phyloP scores from a whole-genome alignment of 2,113 vertebrate genomes.

The Trematomus loennbergii region DNA sequence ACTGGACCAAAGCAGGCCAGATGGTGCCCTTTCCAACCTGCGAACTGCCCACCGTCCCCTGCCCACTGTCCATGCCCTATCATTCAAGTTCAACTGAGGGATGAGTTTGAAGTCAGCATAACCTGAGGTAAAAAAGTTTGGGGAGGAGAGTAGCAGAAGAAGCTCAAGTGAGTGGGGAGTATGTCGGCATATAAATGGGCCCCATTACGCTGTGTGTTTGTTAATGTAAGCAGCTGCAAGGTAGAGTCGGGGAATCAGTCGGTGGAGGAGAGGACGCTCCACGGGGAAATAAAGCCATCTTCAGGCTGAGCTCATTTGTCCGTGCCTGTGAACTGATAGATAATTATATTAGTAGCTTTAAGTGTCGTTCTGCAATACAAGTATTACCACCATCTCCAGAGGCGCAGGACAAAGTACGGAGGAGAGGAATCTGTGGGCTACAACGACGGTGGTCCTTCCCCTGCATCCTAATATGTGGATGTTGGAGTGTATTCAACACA shows the following conservation, averaged over 20 bases:
- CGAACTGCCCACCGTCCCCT: slow-evolving; percentile 48
- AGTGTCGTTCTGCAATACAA: slow-evolving; percentile 64
- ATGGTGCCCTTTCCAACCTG: slow-evolving; percentile 76
- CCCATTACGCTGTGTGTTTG: slow-evolving; percentile 57
- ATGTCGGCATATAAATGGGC: slow-evolving; percentile 57
- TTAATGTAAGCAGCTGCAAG: slow-evolving; percentile 65
- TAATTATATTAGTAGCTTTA: slow-evolving; percentile 72
- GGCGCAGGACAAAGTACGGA: slow-evolving; percentile 41
- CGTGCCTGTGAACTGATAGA: slow-evolving; percentile 59
- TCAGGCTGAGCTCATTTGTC: slow-evolving; percentile 70
- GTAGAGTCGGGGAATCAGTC: slow-evolving; percentile 39
- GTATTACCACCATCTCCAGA: slow-evolving; percentile 58
- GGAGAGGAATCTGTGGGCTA: slow-evolving; percentile 32
- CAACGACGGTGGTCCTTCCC: slow-evolving; percentile 14
- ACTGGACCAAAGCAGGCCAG: slow-evolving; percentile 74
- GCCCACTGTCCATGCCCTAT: slow-evolving; percentile 49
- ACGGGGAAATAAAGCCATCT: slow-evolving; percentile 71
- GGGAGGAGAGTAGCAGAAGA: slow-evolving; percentile 13
- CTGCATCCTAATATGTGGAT: slow-evolving; percentile 42
- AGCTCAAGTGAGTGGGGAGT: slow-evolving; percentile 31
- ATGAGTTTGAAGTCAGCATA: slow-evolving; percentile 55
- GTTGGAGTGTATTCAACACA: slow-evolving; percentile 35
- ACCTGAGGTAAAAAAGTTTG: slow-evolving; percentile 43
- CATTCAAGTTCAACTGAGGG: slow-evolving; percentile 56
- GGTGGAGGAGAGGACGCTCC: slow-evolving; percentile 45